These are phyloP conservation scores for Gila robusta DNA, from an alignment of 2,797 vertebrate genomes.

Conservation along the genomic window DNA sequence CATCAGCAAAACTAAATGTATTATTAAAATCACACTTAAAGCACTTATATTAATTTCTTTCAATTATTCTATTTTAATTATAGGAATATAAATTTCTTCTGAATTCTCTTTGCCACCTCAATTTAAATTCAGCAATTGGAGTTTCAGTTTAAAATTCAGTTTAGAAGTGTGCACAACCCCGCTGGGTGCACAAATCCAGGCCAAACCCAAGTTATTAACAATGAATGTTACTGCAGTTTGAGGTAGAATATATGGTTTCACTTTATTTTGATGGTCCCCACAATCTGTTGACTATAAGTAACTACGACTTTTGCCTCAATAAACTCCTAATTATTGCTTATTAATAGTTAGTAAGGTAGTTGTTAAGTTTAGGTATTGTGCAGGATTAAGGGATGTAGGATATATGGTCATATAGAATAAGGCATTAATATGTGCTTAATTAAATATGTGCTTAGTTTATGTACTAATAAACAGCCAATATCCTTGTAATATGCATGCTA, in stretches of 20 bases:
- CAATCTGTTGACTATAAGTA: too few species aligned
- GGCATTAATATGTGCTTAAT: too few species aligned
- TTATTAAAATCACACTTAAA: background rate
- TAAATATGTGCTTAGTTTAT: too few species aligned
- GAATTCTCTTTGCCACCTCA: background rate
- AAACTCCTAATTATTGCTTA: too few species aligned
- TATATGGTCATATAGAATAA: too few species aligned
- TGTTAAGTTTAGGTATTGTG: too few species aligned
- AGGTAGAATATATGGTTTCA: background rate
- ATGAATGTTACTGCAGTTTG: background rate
- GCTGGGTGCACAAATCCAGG: background rate
- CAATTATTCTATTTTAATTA: conserved; percentile 1
- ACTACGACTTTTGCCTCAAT: too few species aligned
- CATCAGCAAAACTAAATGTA: background rate
- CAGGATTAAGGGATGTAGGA: too few species aligned
- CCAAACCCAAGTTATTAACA: background rate
- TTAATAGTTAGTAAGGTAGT: too few species aligned
- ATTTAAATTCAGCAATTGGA: background rate
- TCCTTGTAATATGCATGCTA: too few species aligned
- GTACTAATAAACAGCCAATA: too few species aligned
- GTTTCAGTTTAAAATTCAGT: background rate
- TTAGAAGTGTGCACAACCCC: background rate
- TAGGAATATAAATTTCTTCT: background rate
- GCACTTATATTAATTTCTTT: background rate
- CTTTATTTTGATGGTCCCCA: too few species aligned